Evolutionary conservation across 2,888 invertebrate species (phyloP).

Genomic region (Sinhomidia bicolor): DNA sequence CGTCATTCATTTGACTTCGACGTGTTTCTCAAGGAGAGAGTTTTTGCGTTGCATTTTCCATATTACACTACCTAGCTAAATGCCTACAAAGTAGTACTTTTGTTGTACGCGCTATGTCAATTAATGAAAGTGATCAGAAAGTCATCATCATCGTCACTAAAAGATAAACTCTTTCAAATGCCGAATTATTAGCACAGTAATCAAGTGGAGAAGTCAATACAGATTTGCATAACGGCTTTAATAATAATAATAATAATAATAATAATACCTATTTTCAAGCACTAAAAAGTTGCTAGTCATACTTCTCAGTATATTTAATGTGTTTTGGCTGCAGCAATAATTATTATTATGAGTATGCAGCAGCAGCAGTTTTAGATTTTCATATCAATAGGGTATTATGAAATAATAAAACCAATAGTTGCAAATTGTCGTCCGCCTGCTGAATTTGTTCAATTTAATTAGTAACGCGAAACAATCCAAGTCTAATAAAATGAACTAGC

Average conservation of each 20-base stretch:
- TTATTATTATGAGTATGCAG: too few species aligned
- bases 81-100: background rate
- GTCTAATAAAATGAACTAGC: background rate
- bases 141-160: slow-evolving; percentile 26
- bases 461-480: slow-evolving; percentile 46
- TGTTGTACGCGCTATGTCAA: slow-evolving; percentile 12
- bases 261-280: too few species aligned
- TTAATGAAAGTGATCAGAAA: slow-evolving; percentile 65
- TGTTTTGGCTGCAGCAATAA: background rate
- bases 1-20: slow-evolving; percentile 16
- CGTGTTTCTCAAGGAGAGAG: slow-evolving; percentile 59
- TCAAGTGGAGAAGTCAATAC: slow-evolving; percentile 26
- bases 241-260: too few species aligned
- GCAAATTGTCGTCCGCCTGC: slow-evolving; percentile 3
- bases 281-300: background rate
- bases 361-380: too few species aligned
- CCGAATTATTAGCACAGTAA: slow-evolving; percentile 53
- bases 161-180: slow-evolving; percentile 47
- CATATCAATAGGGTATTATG: slow-evolving; percentile 6
- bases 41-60: slow-evolving; percentile 1
- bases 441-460: slow-evolving; percentile 61
- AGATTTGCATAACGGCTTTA: background rate
- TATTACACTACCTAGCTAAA: background rate
- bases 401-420: slow-evolving; percentile 22
- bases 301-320: background rate